phyloP scores from a whole-genome alignment of 2,797 vertebrate species.

The Lagocephalus sceleratus region DNA sequence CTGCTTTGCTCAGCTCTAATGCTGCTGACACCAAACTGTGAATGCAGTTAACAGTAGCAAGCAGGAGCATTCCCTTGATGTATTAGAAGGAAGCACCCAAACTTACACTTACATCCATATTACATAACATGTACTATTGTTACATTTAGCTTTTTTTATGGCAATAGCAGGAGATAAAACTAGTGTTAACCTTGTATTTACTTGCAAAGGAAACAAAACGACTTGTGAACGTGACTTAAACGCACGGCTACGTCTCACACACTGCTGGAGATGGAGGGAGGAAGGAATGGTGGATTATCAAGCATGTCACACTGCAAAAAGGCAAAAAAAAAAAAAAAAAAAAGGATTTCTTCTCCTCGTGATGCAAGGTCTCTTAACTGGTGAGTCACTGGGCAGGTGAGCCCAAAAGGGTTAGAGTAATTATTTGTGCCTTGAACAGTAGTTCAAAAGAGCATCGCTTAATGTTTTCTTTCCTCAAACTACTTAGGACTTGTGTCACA shows the following conservation, averaged over 20 bases:
- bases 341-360: constrained; percentile 12
- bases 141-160: too few species aligned
- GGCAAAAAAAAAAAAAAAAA: constrained; percentile 4
- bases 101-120: too few species aligned
- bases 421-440: too few species aligned
- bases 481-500: not conserved
- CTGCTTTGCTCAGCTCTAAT: constrained; percentile 30
- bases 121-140: too few species aligned
- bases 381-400: too few species aligned
- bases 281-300: constrained; percentile 18
- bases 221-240: constrained; percentile 10
- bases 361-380: constrained; percentile 10
- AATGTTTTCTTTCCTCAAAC: too few species aligned
- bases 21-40: constrained; percentile 27
- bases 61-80: constrained; percentile 14
- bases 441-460: too few species aligned
- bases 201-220: too few species aligned
- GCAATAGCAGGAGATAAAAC: too few species aligned
- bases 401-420: too few species aligned
- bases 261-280: constrained; percentile 10
- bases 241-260: constrained; percentile 25
- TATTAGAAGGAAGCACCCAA: constrained; percentile 13
- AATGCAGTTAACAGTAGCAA: constrained; percentile 34
- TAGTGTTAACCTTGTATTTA: too few species aligned
- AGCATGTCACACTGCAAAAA: constrained; percentile 24